Evolutionary conservation across 2,113 vertebrate genomes (phyloP).

Genomic region (Pseudorhombus dupliciocellatus): DNA sequence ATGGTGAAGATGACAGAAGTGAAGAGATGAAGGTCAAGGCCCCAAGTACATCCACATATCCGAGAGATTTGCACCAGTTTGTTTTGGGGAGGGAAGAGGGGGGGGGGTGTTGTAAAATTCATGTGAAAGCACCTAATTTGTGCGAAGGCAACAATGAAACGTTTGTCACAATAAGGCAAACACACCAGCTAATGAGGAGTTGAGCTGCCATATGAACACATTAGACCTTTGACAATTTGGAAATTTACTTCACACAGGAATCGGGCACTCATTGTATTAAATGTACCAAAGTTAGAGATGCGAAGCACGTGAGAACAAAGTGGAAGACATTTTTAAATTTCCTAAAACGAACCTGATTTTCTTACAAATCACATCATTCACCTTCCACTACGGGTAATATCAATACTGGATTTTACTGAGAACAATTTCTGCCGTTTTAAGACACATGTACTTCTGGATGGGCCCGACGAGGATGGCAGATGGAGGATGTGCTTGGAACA

Average conservation of each 20-base stretch:
- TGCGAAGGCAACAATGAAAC: constrained; percentile 67
- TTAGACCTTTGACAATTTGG: constrained; percentile 16
- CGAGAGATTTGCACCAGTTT: constrained; percentile 4
- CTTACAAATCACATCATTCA: not conserved
- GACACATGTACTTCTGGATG: constrained; percentile 5
- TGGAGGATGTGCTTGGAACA: constrained; percentile 16
- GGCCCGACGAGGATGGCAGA: constrained; percentile 14
- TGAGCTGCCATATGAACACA: constrained; percentile 58
- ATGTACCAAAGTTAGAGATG: constrained; percentile 12
- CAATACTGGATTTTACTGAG: constrained; percentile 7
- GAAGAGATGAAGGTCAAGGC: constrained; percentile 29
- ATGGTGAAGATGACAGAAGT: not conserved
- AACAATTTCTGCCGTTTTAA: not conserved
- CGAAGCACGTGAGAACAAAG: constrained; percentile 24
- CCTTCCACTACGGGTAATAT: constrained; percentile 6
- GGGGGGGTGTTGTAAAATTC: not conserved
- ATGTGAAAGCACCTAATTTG: constrained; percentile 39
- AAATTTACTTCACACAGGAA: not conserved
- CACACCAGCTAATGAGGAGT: constrained; percentile 25
- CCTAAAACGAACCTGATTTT: not conserved
- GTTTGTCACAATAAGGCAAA: constrained; percentile 45
- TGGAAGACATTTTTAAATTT: constrained; percentile 41
- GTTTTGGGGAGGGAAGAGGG: not conserved
- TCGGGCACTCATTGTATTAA: constrained; percentile 20
- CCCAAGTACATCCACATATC: not conserved